Evolutionary conservation across 1,140 invertebrate species (phyloP), one percentile per base, ranked within the genome.

Genomic region (Dendrolimus punctatus): DNA sequence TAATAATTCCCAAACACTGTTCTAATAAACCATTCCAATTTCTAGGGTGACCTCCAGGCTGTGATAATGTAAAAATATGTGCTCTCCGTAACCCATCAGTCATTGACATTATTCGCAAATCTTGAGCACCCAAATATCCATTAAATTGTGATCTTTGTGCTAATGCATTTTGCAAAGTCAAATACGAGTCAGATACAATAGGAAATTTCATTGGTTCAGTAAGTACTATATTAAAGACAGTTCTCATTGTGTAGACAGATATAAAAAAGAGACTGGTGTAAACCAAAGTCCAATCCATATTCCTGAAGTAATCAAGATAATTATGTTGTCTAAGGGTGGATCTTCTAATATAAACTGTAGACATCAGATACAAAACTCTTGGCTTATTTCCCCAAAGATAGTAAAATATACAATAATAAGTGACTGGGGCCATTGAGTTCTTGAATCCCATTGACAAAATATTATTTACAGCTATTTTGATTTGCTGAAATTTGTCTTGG

Each of bases 11-110:
- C 4, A 93, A 64, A 70, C 90, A 90, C 62, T 89, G 89, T 60
- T 90, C 87, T 7, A 92, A 81, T 5, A 95, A 71, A 52, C 88
- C 88, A 63, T 93, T 94, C 94, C 94, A 95, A 61, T 93, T 94
- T 58, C 92, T 91, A 2, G 94, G 93, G 78, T 94, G 93, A 48
- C 92, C 92, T 37, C 93, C 92, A 47, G 94, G 94, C 68, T 92
- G 90, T 50, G 93, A 95, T 0, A 95, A 74, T 8, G 89, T 89
- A 67, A 93, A 95, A 23, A 95, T 83, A 50, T 90, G 69, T 42
- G 75, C 57, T 57, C 93, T 88, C 58, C 92, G 87, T 3, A 47
- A 2, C 46, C 74, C 66, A 46, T 91, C 90, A 52, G 88, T 91
- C 62, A 89, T 87, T 6, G 92, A 85, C 43, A 94, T 63, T 8